phyloP scores from a whole-genome alignment of 2,113 vertebrate genomes.

The Caloenas nicobarica region DNA sequence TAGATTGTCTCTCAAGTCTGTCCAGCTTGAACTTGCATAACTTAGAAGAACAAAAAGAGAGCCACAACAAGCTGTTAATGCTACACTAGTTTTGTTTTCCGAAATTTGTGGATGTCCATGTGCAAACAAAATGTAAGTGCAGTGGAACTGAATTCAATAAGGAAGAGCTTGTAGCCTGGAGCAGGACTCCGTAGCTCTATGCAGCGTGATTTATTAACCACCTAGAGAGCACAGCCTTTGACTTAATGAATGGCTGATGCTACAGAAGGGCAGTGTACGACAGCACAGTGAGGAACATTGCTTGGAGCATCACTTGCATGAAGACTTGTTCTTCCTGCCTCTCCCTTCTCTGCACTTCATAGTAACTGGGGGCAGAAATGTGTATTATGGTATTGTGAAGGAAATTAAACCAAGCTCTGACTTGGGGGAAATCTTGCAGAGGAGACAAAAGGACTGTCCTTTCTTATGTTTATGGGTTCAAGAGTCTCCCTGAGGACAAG shows the following conservation, averaged over 20 bases:
- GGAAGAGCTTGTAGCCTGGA: background rate
- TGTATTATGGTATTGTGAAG: background rate
- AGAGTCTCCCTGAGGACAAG: background rate
- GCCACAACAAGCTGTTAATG: background rate
- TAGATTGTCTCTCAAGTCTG: background rate
- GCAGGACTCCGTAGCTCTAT: background rate
- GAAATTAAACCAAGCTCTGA: background rate
- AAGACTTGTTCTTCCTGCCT: background rate
- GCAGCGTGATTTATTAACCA: background rate
- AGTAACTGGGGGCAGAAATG: background rate
- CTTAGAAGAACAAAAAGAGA: background rate
- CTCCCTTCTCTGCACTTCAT: background rate
- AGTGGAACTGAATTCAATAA: background rate
- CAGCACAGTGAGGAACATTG: background rate
- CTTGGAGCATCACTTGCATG: background rate
- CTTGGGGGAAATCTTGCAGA: background rate
- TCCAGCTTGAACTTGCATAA: background rate
- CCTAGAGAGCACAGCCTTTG: background rate
- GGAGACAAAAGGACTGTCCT: background rate
- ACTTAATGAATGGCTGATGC: background rate
- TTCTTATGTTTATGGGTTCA: background rate
- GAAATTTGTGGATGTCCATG: background rate
- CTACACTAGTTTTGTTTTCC: background rate
- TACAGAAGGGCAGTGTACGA: background rate
- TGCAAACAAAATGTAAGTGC: background rate